Evolutionary conservation across 2,888 invertebrate species (phyloP), one percentile per base, ranked within the genome.

Genomic region (Lochmaea crataegi): DNA sequence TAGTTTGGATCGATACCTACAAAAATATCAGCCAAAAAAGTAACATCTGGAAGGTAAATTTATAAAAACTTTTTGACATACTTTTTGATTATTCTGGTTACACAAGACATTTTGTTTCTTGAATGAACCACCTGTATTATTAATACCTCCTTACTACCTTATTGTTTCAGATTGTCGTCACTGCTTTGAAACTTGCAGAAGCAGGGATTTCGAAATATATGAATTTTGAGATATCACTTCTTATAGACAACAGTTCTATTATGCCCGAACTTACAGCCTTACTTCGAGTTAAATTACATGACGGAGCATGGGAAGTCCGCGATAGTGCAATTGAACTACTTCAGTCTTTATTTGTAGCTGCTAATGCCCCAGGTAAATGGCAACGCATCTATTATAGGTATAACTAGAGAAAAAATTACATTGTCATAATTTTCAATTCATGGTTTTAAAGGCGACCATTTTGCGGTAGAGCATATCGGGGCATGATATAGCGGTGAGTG

Each of bases 281-380:
- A 12, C 88, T 95, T 6, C 90, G 90, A 65, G 90, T 90, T 84
- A 92, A 93, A 82, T 87, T 94, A 83, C 92, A 93, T 78, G 94
- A 94, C 82, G 85, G 89, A 4, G 88, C 91, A 65, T 95, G 95
- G 95, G 94, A 95, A 84, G 91, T 95, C 1, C 88, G 94, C 53
- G 95, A 95, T 80, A 93, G 93, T 5, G 92, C 94, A 0, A 83
- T 95, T 38, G 94, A 95, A 84, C 87, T 94, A 56, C 86, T 95
- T 9, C 90, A 90, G 58, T 92, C 93, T 0, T 91, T 94, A 82
- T 91, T 92, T 0, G 88, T 88, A 57, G 91, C 94, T 76, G 92
- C 94, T 0, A 91, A 90, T 83, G 91, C 90, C 83, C 88, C 91
- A 75, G 94, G 94, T 94, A 88, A 89, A 45, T 32, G 26, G 4